A percentile compares a stretch with the other conserved stretches of the same genome.
Conservation (phyloP, 2,113 vertebrate genomes). For the Gasterosteus aculeatus region DNA sequence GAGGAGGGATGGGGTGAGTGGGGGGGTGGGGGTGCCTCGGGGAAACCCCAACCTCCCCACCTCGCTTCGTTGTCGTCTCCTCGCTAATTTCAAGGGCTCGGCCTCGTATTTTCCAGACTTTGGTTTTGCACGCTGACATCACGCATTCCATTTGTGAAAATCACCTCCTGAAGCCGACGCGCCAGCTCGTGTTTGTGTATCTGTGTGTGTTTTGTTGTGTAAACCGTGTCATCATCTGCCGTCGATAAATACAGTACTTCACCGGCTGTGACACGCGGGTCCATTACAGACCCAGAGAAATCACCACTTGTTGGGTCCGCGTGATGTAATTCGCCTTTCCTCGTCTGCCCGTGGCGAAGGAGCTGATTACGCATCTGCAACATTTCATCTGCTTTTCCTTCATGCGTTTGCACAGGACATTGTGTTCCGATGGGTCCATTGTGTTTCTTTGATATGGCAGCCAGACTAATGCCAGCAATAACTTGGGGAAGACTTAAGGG, state of each 20-base stretch:
- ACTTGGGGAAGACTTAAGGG: constrained; percentile 67
- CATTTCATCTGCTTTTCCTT: constrained; percentile 37
- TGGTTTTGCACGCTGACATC: constrained; percentile 67
- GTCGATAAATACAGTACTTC: constrained; percentile 38
- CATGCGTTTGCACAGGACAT: constrained; percentile 54
- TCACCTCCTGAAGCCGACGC: constrained; percentile 65
- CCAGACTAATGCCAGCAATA: constrained; percentile 68
- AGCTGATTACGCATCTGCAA: constrained; percentile 42
- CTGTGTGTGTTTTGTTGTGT: constrained; percentile 32
- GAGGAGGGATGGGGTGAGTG: too few relatives aligned
- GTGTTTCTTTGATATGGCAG: constrained; percentile 67
- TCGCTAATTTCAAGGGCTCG: constrained; percentile 59
- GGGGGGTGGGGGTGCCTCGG: constrained; percentile 42
- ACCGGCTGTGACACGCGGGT: constrained; percentile 30
- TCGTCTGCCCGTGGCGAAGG: neutral
- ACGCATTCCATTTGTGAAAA: constrained; percentile 74
- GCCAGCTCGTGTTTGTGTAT: constrained; percentile 4
- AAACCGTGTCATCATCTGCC: constrained; percentile 54
- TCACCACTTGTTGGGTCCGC: constrained; percentile 30
- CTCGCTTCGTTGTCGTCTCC: constrained; percentile 55
- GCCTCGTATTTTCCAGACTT: constrained; percentile 72
- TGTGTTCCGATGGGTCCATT: constrained; percentile 53
- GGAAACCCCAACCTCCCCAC: constrained; percentile 65
- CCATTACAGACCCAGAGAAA: constrained; percentile 19
- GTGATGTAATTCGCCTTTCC: constrained; percentile 39